Base-by-base conservation (phyloP, 2,888 invertebrate genomes). In the Orchesellides sinensis region DNA sequence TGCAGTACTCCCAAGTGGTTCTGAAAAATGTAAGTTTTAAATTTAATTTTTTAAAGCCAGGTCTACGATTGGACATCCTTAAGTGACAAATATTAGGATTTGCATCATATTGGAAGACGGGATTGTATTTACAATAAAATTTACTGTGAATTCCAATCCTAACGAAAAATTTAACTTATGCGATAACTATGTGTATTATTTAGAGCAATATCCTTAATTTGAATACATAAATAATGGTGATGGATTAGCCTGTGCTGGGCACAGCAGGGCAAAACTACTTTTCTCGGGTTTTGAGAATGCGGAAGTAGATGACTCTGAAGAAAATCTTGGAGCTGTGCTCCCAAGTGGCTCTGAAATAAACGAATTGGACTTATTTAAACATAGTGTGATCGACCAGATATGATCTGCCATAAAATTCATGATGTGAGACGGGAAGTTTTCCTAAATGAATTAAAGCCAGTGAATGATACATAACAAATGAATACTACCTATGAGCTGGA, bases 321-420 rank as follows among this genome's bases (percentile, higher is more conserved):
- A 92, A 90, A 93, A 92, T 83, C 92, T 92, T 72, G 93, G 83
- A 17, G 54, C 79, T 32, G 83, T 83, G 8, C 74, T 80, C 10
- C 83, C 83, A 17, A 83, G 23, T 10, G 83, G 83, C 23, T 83
- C 83, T 83, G 65, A 90, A 35, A 65, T 19, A n/a, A n/a, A n/a
- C n/a, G n/a, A n/a, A n/a, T n/a, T n/a, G n/a, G n/a, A n/a, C n/a
- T n/a, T n/a, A n/a, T n/a, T 40, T 40, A 40, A 40, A 8, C 40
- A 40, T 14, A 19, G n/a, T n/a, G 14, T 40, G n/a, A 40, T 2
- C 2, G 14, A 40, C 10, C n/a, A n/a, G n/a, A 40, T 2, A 8
- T 8, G 10, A 14, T 8, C n/a, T 40, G 40, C n/a, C 10, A 32
- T 32, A 32, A 32, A 40, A 40, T 40, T 40, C 40, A n/a, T 40